phyloP scores from a whole-genome alignment of 2,797 vertebrate species.

The Lophius americanus region DNA sequence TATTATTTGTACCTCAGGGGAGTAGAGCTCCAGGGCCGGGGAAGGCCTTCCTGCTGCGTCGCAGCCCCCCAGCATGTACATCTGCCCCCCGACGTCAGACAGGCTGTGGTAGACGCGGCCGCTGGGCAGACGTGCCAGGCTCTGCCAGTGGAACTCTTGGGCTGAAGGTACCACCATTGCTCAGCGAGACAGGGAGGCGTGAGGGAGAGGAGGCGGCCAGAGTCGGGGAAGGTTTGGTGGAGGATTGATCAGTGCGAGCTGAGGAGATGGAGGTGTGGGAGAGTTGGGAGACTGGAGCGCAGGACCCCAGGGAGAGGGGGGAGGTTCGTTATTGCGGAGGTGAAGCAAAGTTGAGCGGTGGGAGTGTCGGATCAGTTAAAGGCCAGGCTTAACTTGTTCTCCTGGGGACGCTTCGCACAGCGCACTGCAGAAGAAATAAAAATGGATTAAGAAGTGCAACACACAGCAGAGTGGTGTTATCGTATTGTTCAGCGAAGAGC shows the following conservation, averaged over 20 bases:
- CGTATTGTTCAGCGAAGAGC: slow-evolving; percentile 5
- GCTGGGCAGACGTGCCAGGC: slow-evolving; percentile 87
- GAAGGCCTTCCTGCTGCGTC: slow-evolving; percentile 88
- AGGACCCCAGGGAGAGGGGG: slow-evolving; percentile 20
- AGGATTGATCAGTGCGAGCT: slow-evolving; percentile 11
- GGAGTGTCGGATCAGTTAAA: slow-evolving; percentile 24
- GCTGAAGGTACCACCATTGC: slow-evolving; percentile 87
- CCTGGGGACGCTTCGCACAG: slow-evolving; percentile 26
- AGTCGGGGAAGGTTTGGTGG: slow-evolving; percentile 12
- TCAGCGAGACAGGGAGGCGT: slow-evolving; percentile 1
- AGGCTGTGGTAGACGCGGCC: slow-evolving; percentile 92
- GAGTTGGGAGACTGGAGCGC: slow-evolving; percentile 3
- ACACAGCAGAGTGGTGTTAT: slow-evolving; percentile 1
- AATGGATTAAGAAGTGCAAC: slow-evolving; percentile 12
- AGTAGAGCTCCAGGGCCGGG: slow-evolving; percentile 89
- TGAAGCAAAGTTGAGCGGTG: slow-evolving; percentile 23
- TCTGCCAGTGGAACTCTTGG: slow-evolving; percentile 95
- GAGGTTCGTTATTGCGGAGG: slow-evolving; percentile 14
- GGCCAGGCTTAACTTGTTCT: slow-evolving; percentile 35
- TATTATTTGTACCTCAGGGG: slow-evolving; percentile 83
- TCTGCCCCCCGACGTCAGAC: slow-evolving; percentile 90
- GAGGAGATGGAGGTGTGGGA: slow-evolving; percentile 19
- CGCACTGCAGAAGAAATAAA: slow-evolving; percentile 42
- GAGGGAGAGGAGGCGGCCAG: not conserved
- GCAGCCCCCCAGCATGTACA: slow-evolving; percentile 94